Evolutionary conservation across 2,113 vertebrate species (phyloP), one percentile per base, ranked within the genome.

Genomic region (Phalacrocorax aristotelis): DNA sequence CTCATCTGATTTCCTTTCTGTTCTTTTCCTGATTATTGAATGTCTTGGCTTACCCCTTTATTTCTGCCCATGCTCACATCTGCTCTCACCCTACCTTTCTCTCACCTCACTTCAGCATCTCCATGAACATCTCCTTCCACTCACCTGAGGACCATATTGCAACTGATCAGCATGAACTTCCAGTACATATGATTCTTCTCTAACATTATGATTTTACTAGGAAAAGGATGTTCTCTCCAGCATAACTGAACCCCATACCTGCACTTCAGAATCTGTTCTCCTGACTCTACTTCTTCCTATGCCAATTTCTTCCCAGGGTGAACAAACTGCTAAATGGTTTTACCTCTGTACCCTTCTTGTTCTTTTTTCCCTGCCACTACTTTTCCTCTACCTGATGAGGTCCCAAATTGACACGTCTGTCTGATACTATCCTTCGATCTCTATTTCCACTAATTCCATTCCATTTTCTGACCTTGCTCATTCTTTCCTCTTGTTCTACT

Each of bases 281-380:
- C 55, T 64, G 15, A 8, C 44, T 36, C 19, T 52, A 18, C 11
- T 46, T 76, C 44, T 46, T 82, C 36, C 61, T 76, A 14, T 21
- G 12, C 36, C 1, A 0, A 17, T 36, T 79, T 79, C 54, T 36
- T 55, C 26, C 9, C 15, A 69, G 8, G 8, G 25, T 1, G 2
- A 70, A 76, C 14, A 69, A 75, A n/a, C 27, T 82, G 44, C 44
- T 70, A 36, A 69, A n/a, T 13, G 4, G 29, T 65, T 51, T 69
- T 40, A 72, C 34, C 9, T 52, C 34, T 46, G 9, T 22, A 51
- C 21, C 12, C 8, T 75, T 70, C 34, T 32, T 3, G 0, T 6
- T 34, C 9, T 3, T 40, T 81, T 61, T 61, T 48, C 27, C 17
- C 49, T 82, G 75, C 25, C 36, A n/a, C 49, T 36, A 44, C 49